These are phyloP conservation scores for Ganaspis brasiliensis DNA, from an alignment of 2,888 invertebrate species.

Conservation along the genomic window DNA sequence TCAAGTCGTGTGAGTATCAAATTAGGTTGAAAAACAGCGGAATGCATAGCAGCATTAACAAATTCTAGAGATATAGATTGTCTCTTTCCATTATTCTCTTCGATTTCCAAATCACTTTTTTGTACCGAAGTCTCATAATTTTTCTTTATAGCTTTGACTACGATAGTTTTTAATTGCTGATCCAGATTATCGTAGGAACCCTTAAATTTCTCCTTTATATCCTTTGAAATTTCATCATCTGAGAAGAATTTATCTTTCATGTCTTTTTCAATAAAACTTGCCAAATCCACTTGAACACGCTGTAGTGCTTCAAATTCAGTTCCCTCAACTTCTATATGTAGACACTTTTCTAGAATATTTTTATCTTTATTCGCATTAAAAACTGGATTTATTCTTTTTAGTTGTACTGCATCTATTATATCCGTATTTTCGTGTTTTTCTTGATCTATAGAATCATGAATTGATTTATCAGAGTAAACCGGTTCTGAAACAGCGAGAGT, in stretches of 20 bases:
- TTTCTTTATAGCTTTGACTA: slow-evolving; percentile 74
- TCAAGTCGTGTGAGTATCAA: slow-evolving; percentile 70
- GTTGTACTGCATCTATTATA: slow-evolving; percentile 75
- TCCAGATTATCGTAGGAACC: slow-evolving; percentile 68
- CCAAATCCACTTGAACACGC: slow-evolving; percentile 72
- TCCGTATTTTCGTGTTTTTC: slow-evolving; percentile 72
- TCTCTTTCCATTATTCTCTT: slow-evolving; percentile 33
- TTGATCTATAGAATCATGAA: slow-evolving; percentile 47
- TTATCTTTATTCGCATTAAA: slow-evolving; percentile 46
- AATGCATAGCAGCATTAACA: slow-evolving; percentile 68
- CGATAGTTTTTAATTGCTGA: slow-evolving; percentile 72
- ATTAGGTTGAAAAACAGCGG: slow-evolving; percentile 73
- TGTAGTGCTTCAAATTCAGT: slow-evolving; percentile 72
- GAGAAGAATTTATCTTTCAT: slow-evolving; percentile 61
- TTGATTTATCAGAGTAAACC: slow-evolving; percentile 2
- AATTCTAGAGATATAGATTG: slow-evolving; percentile 68
- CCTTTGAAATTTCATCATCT: slow-evolving; percentile 20
- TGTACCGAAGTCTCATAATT: slow-evolving; percentile 69
- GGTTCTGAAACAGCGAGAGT: slow-evolving; percentile 66
- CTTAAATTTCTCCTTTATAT: slow-evolving; percentile 50
- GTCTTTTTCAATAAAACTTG: slow-evolving; percentile 73
- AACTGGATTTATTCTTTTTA: slow-evolving; percentile 70
- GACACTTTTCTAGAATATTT: slow-evolving; percentile 69
- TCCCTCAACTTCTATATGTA: slow-evolving; percentile 77
- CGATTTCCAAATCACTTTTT: slow-evolving; percentile 47